Evolutionary conservation across 1,140 invertebrate species (phyloP).

Genomic region (Proctacanthus coquilletti): DNA sequence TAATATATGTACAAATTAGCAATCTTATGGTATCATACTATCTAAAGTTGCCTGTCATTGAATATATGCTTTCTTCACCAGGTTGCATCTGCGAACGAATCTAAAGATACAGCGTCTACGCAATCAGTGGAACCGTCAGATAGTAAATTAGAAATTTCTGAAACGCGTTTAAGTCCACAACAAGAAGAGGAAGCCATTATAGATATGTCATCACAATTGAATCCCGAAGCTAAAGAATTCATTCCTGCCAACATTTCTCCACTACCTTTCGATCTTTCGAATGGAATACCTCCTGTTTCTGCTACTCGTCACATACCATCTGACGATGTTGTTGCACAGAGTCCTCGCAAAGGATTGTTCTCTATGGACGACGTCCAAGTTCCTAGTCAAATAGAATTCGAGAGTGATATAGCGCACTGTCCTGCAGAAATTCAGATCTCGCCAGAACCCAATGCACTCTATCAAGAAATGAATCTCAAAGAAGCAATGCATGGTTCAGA

Average conservation of each 20-base stretch:
- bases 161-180: too few relatives aligned
- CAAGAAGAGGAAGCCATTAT: too few relatives aligned
- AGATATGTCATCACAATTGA: conserved; percentile 4
- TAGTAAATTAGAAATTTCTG: too few relatives aligned
- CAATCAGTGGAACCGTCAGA: too few relatives aligned
- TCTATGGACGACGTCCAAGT: conserved; percentile 1
- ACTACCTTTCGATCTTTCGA: too few relatives aligned
- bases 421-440: background rate
- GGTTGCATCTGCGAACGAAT: too few relatives aligned
- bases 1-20: too few relatives aligned
- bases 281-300: background rate
- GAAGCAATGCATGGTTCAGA: conserved; percentile 7
- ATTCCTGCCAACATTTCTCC: conserved; percentile 2
- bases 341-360: conserved; percentile 2
- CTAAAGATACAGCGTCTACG: too few relatives aligned
- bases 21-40: too few relatives aligned
- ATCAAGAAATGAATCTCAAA: conserved; percentile 6
- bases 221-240: conserved; percentile 6
- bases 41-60: too few relatives aligned
- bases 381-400: conserved; percentile 4
- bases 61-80: too few relatives aligned
- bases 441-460: background rate
- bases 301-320: background rate
- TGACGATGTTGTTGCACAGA: conserved; percentile 2
- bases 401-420: conserved; percentile 1